phyloP scores from a whole-genome alignment of 2,888 invertebrate genomes.

The Cosmia trapezina region DNA sequence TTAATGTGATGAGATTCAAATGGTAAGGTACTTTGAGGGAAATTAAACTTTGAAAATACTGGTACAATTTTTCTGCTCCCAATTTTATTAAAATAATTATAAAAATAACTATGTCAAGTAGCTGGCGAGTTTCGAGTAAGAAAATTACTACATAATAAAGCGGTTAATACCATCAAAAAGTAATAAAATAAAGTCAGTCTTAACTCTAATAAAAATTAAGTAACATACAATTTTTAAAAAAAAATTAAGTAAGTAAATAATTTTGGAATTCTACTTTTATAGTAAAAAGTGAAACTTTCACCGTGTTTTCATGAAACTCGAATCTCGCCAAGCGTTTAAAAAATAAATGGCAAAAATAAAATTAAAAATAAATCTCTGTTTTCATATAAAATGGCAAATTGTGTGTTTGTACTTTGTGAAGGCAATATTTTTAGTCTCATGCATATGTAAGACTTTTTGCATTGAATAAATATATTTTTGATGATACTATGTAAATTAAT shows the following conservation, averaged over 20 bases:
- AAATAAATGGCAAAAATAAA: slow-evolving; percentile 36
- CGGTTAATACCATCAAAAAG: neutral
- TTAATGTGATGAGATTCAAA: slow-evolving; percentile 1
- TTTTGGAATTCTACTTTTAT: neutral
- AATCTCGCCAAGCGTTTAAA: slow-evolving; percentile 43
- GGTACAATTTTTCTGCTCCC: slow-evolving; percentile 31
- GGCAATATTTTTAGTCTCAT: slow-evolving; percentile 33
- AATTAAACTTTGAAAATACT: slow-evolving; percentile 23
- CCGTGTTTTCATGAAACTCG: slow-evolving; percentile 16
- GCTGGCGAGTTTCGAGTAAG: slow-evolving; percentile 45
- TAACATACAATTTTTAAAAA: neutral
- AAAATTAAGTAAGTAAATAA: neutral
- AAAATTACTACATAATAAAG: no score
- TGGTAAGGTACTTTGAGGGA: neutral
- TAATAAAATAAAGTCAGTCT: slow-evolving; percentile 38
- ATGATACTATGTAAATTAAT: no score
- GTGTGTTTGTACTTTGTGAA: slow-evolving; percentile 47
- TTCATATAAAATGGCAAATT: slow-evolving; percentile 42
- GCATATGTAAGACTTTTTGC: slow-evolving; percentile 13
- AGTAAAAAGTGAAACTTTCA: no score
- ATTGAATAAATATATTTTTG: neutral
- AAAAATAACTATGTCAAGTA: slow-evolving; percentile 43
- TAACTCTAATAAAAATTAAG: slow-evolving; percentile 27
- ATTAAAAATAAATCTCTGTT: slow-evolving; percentile 27
- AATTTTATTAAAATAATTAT: slow-evolving; percentile 41